Percentiles rank a stretch among this genome's conserved stretches.
Conservation (phyloP, 2,797 vertebrate genomes). For the Labeo calbasu region DNA sequence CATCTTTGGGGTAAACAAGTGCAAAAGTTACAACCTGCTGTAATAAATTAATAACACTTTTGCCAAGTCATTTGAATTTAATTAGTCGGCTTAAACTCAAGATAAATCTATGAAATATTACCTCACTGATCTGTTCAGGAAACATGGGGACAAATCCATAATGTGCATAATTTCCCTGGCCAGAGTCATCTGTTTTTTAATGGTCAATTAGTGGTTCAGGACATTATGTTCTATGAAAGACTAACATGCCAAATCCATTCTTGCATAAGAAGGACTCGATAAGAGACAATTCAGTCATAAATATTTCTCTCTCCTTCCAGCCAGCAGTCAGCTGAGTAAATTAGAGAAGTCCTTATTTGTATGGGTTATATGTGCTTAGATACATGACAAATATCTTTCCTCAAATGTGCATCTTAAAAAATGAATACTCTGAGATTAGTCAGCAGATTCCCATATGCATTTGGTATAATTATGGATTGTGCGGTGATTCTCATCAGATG, state of each 20-base stretch:
- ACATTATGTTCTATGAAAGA: constrained; percentile 66
- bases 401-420: not conserved
- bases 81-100: not conserved
- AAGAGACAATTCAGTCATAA: constrained; percentile 54
- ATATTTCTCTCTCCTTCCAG: constrained; percentile 41
- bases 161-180: constrained; percentile 34
- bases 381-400: not conserved
- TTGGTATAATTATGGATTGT: not conserved
- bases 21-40: not conserved
- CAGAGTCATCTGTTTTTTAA: constrained; percentile 58
- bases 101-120: not conserved
- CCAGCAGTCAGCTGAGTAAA: constrained; percentile 19
- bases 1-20: not conserved
- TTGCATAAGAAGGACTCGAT: constrained; percentile 66
- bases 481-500: not conserved
- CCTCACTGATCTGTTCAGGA: not conserved
- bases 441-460: not conserved
- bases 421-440: not conserved
- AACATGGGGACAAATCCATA: constrained; percentile 1
- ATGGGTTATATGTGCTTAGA: not conserved
- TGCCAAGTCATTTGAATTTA: not conserved
- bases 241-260: constrained; percentile 44
- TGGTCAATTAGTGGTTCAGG: constrained; percentile 67
- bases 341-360: not conserved
- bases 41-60: not conserved